Percentiles rank a stretch among this genome's conserved stretches.
These are phyloP conservation scores for Synodontis membranacea DNA, from an alignment of 2,113 vertebrate genomes.

Conservation along the genomic window DNA sequence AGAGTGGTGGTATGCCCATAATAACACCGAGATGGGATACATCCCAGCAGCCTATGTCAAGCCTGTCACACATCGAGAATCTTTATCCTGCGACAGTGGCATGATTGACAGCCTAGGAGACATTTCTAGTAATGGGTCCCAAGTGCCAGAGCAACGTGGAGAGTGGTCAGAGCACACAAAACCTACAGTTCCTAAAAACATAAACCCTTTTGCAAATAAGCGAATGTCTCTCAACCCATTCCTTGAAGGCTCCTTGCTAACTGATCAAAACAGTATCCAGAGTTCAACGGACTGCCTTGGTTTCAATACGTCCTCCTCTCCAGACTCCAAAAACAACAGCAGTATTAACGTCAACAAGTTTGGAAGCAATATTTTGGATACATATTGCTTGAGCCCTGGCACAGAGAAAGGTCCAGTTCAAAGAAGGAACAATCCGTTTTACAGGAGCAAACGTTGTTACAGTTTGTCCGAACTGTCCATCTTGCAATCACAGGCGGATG, in stretches of 20 bases:
- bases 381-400: constrained; percentile 61
- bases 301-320: constrained; percentile 73
- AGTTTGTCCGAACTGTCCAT: constrained; percentile 92
- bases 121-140: constrained; percentile 78
- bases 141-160: constrained; percentile 83
- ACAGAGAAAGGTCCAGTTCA: constrained; percentile 62
- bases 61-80: constrained; percentile 81
- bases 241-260: constrained; percentile 73
- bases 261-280: constrained; percentile 69
- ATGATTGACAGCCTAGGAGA: constrained; percentile 87
- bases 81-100: constrained; percentile 88
- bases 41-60: constrained; percentile 93
- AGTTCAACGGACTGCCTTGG: constrained; percentile 78
- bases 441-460: constrained; percentile 93
- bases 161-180: constrained; percentile 76
- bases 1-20: constrained; percentile 99
- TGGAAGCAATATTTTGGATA: constrained; percentile 70
- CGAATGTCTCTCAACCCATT: constrained; percentile 87
- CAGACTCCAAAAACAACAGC: constrained; percentile 60
- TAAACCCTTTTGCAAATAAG: constrained; percentile 83
- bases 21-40: constrained; percentile 96
- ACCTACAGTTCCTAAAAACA: constrained; percentile 67
- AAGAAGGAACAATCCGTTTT: constrained; percentile 88
- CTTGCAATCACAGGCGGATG: constrained; percentile 81
- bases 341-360: constrained; percentile 68